Evolutionary conservation across 1,140 invertebrate species (phyloP).

Genomic region (Cepaea nemoralis): DNA sequence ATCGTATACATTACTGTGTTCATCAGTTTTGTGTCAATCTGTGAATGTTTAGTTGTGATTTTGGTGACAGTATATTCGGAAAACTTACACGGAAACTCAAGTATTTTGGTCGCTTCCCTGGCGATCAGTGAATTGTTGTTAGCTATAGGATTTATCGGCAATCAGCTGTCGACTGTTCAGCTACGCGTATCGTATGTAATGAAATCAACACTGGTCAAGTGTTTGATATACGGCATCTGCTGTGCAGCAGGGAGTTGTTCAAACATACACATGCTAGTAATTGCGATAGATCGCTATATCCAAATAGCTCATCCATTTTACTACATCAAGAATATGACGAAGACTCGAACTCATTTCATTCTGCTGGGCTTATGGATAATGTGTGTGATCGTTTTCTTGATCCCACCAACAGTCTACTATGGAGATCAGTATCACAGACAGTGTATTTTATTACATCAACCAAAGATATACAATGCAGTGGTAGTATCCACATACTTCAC

Average conservation of each 20-base stretch:
- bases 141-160: too few relatives aligned
- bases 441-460: neutral
- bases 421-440: neutral
- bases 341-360: neutral
- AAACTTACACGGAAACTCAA: too few relatives aligned
- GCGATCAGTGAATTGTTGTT: too few relatives aligned
- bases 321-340: neutral
- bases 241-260: neutral
- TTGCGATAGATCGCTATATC: neutral
- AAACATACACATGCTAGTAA: neutral
- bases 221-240: too few relatives aligned
- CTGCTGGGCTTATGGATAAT: neutral
- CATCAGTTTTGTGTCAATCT: too few relatives aligned
- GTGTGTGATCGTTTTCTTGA: neutral
- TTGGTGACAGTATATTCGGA: too few relatives aligned
- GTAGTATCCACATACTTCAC: neutral
- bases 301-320: neutral
- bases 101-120: too few relatives aligned
- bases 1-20: too few relatives aligned
- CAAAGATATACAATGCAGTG: neutral
- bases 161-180: too few relatives aligned
- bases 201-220: too few relatives aligned
- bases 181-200: too few relatives aligned
- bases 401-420: neutral
- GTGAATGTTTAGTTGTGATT: too few relatives aligned